These are phyloP conservation scores for Cyrtonyx montezumae DNA, from an alignment of 2,113 vertebrate species.

Conservation along the genomic window DNA sequence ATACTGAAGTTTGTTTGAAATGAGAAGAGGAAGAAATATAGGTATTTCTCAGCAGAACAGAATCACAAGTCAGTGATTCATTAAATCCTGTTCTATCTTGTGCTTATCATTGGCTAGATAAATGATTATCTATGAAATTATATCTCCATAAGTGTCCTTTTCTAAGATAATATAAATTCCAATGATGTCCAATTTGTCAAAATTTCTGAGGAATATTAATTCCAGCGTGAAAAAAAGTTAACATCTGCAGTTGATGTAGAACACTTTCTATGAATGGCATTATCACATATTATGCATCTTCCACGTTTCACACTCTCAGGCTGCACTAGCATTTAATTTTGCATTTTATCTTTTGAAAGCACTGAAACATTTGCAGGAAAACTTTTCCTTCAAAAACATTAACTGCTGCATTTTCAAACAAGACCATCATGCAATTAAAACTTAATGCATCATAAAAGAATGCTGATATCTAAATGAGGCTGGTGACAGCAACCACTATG, in stretches of 20 bases:
- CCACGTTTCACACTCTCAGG: neutral
- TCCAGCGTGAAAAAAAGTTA: neutral
- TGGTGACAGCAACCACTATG: neutral
- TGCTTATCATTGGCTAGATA: neutral
- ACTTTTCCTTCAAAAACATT: neutral
- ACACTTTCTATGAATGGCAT: neutral
- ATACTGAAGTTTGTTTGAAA: neutral
- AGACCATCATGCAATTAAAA: neutral
- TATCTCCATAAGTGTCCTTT: neutral
- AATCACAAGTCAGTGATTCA: constrained; percentile 46
- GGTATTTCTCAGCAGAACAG: neutral
- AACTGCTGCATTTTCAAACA: neutral
- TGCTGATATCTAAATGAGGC: neutral
- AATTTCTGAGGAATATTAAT: neutral
- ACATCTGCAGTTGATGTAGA: neutral
- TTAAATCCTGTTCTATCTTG: neutral
- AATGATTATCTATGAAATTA: neutral
- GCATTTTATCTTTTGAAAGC: neutral
- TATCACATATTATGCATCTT: neutral
- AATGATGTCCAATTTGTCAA: neutral
- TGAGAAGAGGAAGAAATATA: neutral
- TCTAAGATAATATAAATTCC: neutral
- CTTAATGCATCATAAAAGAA: neutral
- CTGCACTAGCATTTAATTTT: neutral
- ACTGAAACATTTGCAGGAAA: neutral